A percentile compares a stretch with the other conserved stretches of the same genome.
Conservation (phyloP, 2,797 vertebrate genomes). For the Phoxinus dragarum region DNA sequence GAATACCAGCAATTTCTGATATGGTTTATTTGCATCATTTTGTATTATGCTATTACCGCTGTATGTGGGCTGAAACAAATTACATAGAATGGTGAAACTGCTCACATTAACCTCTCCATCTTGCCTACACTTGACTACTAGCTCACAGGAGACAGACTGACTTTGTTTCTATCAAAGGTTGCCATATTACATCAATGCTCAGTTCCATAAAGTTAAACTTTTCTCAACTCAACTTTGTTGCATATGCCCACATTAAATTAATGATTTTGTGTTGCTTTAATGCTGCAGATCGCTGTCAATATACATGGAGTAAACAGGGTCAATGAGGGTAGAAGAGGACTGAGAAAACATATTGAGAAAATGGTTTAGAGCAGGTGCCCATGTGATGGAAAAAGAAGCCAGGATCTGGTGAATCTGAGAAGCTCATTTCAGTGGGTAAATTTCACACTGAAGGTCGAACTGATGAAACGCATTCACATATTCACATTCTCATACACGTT, state of each 20-base stretch:
- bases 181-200: neutral
- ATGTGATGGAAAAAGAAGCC: neutral
- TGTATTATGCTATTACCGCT: neutral
- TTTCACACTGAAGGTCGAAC: neutral
- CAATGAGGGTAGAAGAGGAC: neutral
- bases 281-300: neutral
- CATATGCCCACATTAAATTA: neutral
- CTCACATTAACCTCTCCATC: conserved; percentile 25
- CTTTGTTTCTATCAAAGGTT: neutral
- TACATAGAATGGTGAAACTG: neutral
- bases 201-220: neutral
- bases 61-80: conserved; percentile 22
- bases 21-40: conserved; percentile 2
- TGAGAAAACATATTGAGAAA: conserved; percentile 14
- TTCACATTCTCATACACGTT: neutral
- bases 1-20: neutral
- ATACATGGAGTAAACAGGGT: neutral
- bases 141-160: neutral
- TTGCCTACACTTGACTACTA: neutral
- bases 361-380: neutral
- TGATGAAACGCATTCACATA: neutral
- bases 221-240: neutral
- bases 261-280: neutral
- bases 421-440: neutral
- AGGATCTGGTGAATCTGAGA: neutral